Base-by-base conservation (phyloP, 2,888 invertebrate species). In the Apamea sordens region DNA sequence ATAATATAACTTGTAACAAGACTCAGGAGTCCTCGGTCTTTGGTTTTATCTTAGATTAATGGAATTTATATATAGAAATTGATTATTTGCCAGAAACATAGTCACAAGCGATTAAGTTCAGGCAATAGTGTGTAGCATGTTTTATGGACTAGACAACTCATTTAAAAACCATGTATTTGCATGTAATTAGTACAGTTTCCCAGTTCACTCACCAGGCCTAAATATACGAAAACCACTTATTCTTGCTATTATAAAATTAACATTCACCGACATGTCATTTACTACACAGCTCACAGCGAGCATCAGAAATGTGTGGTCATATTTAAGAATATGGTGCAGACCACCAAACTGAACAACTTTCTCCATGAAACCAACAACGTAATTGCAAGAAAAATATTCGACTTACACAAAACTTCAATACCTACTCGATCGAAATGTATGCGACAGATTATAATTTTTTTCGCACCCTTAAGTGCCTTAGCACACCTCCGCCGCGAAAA, bases 61-160 rank as follows among this genome's bases (percentile, higher is more conserved):
- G 21, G 47, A 8, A 70, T 10, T 32, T 24, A 47, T 8, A 32
- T 18, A 28, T 8, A 41, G 1, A 21, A 41, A 72, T 28, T n/a
- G n/a, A 36, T 70, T 53, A 41, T 28, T 41, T 21, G n/a, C 7
- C n/a, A 56, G n/a, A 71, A 71, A 70, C 36, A 50, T 69, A 36
- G n/a, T n/a, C 18, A n/a, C 8, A 15, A 32, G 28, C 32, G 15
- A 32, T 32, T 13, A 50, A 4, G 21, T 41, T 67, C 15, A 47
- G 47, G 5, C 7, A 50, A 18, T 18, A 18, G n/a, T n/a, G 41
- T 41, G n/a, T 41, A n/a, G n/a, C 6, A 21, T 18, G n/a, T 44
- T 28, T n/a, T 21, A 68, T 21, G 2, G n/a, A 68, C 7, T n/a
- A 18, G 18, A 44, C 41, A 68, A 36, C 15, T 41, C 24, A 41